These are phyloP conservation scores for Phortica magna DNA, from an alignment of 2,888 invertebrate species.

Conservation along the genomic window DNA sequence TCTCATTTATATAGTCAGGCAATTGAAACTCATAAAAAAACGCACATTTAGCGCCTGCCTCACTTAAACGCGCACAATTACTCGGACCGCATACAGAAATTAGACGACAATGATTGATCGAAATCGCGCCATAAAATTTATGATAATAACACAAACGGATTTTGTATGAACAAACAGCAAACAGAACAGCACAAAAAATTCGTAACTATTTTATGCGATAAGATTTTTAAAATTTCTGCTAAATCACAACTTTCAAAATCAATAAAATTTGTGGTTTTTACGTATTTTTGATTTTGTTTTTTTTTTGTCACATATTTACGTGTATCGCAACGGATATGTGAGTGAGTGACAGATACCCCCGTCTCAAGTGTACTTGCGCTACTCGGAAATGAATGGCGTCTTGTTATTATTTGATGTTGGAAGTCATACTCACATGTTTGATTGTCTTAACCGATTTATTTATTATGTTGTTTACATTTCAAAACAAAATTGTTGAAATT, in stretches of 20 bases:
- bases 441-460: slow-evolving; percentile 5
- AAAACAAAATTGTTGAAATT: slow-evolving; percentile 41
- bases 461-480: slow-evolving; percentile 31
- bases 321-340: too few relatives aligned
- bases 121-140: slow-evolving; percentile 7
- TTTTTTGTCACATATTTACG: too few relatives aligned
- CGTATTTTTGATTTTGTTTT: too few relatives aligned
- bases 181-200: background rate
- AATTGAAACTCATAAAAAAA: too few relatives aligned
- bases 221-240: too few relatives aligned
- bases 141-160: background rate
- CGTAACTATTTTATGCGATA: background rate
- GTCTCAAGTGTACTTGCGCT: slow-evolving; percentile 37
- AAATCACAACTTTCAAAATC: too few relatives aligned
- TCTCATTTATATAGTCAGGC: too few relatives aligned
- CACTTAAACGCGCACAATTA: too few relatives aligned
- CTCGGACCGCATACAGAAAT: background rate
- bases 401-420: slow-evolving; percentile 53
- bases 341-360: too few relatives aligned
- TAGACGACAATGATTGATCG: background rate
- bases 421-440: too few relatives aligned
- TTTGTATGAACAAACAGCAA: background rate
- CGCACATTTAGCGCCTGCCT: too few relatives aligned
- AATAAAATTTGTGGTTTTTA: too few relatives aligned
- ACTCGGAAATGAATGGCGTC: slow-evolving; percentile 66